Evolutionary conservation across 1,140 invertebrate species (phyloP).

Genomic region (Drosophila trapezifrons): DNA sequence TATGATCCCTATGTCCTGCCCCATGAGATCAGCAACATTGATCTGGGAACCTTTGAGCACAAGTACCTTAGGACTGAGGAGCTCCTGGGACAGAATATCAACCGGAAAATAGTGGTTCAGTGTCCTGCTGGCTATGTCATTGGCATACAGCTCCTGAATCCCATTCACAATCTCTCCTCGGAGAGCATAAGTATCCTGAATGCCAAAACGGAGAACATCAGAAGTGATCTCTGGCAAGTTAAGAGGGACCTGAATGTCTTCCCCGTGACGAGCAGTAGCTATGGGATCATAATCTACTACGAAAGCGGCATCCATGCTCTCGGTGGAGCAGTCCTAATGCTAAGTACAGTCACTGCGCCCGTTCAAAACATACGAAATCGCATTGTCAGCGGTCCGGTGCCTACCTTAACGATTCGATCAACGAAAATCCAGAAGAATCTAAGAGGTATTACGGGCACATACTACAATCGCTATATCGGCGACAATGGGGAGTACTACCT

Average conservation of each 20-base stretch:
- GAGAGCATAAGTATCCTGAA: slow-evolving; percentile 92
- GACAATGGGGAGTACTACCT: slow-evolving; percentile 93
- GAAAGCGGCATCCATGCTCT: slow-evolving; percentile 90
- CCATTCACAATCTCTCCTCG: slow-evolving; percentile 93
- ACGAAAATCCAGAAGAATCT: slow-evolving; percentile 92
- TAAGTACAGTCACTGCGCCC: slow-evolving; percentile 90
- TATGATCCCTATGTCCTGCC: slow-evolving; percentile 90
- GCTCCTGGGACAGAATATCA: slow-evolving; percentile 86
- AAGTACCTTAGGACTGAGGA: slow-evolving; percentile 91
- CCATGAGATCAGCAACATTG: slow-evolving; percentile 86
- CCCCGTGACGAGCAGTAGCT: slow-evolving; percentile 93
- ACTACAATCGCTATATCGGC: slow-evolving; percentile 95
- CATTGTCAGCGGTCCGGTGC: slow-evolving; percentile 90
- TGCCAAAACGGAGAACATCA: slow-evolving; percentile 87
- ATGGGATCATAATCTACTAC: slow-evolving; percentile 92
- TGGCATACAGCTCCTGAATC: slow-evolving; percentile 93
- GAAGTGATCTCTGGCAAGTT: slow-evolving; percentile 89
- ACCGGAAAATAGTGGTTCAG: slow-evolving; percentile 87
- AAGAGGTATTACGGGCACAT: slow-evolving; percentile 92
- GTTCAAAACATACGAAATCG: slow-evolving; percentile 88
- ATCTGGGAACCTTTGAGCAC: slow-evolving; percentile 89
- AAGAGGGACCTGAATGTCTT: slow-evolving; percentile 93
- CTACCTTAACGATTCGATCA: slow-evolving; percentile 89
- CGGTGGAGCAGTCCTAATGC: slow-evolving; percentile 92
- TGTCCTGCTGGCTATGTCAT: slow-evolving; percentile 91